A percentile compares a stretch with the other conserved stretches of the same genome.
phyloP scores from a whole-genome alignment of 1,140 invertebrate species.

The Lucilia sericata region DNA sequence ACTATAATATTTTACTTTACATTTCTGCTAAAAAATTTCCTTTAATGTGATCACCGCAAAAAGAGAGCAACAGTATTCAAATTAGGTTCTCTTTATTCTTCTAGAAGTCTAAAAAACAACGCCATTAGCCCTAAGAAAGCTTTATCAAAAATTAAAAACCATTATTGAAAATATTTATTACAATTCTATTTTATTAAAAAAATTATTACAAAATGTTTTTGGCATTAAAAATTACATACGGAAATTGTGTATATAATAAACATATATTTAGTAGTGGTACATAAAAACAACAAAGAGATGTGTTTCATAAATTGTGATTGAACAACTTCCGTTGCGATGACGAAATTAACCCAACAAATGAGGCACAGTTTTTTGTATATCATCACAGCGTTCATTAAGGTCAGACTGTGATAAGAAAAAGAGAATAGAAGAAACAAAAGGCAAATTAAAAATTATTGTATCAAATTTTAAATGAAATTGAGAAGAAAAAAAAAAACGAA shows the following conservation, averaged over 20 bases:
- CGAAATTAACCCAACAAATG: slow-evolving; percentile 57
- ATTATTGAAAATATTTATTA: too few species aligned
- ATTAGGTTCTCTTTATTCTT: too few species aligned
- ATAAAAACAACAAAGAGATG: background rate
- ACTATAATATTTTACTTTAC: too few species aligned
- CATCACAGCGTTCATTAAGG: slow-evolving; percentile 63
- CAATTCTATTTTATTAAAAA: background rate
- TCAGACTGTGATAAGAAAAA: slow-evolving; percentile 53
- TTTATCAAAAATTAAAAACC: too few species aligned
- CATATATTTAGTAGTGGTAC: background rate
- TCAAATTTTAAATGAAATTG: slow-evolving; percentile 40
- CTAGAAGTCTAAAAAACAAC: too few species aligned
- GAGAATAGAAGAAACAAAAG: slow-evolving; percentile 33
- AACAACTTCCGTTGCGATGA: slow-evolving; percentile 37
- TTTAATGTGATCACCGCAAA: too few species aligned
- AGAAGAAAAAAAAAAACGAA: background rate
- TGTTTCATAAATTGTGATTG: slow-evolving; percentile 10
- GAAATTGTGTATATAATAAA: background rate
- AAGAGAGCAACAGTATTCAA: too few species aligned
- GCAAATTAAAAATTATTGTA: background rate
- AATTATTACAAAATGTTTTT: slow-evolving; percentile 29
- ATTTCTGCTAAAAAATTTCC: too few species aligned
- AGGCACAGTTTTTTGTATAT: slow-evolving; percentile 59
- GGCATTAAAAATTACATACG: slow-evolving; percentile 20
- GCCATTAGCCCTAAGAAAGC: too few species aligned